Evolutionary conservation across 2,888 invertebrate species (phyloP).

Genomic region (Galeruca laticollis): DNA sequence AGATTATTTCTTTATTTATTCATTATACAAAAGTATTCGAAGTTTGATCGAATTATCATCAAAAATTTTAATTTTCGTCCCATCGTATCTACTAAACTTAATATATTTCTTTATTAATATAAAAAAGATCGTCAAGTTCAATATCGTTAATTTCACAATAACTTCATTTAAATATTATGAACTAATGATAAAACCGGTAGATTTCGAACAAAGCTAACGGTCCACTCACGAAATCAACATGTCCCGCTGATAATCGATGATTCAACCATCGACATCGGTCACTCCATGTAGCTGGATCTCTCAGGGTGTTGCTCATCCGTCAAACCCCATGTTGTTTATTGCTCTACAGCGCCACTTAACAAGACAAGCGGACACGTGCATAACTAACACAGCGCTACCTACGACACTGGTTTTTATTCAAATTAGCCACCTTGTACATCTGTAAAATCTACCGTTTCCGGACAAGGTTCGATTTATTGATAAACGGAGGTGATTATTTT

Average conservation of each 20-base stretch:
- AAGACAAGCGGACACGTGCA: slow-evolving; percentile 60
- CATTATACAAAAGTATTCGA: too few species aligned
- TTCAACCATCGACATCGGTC: slow-evolving; percentile 47
- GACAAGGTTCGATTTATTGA: slow-evolving; percentile 30
- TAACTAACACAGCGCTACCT: slow-evolving; percentile 62
- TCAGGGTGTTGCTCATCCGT: slow-evolving; percentile 56
- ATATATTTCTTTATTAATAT: too few species aligned
- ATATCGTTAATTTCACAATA: too few species aligned
- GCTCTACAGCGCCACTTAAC: slow-evolving; percentile 59
- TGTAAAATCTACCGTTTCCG: slow-evolving; percentile 57
- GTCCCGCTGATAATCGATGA: slow-evolving; percentile 59
- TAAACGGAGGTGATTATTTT: slow-evolving; percentile 16
- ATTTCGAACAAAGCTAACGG: slow-evolving; percentile 2
- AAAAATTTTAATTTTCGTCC: too few species aligned
- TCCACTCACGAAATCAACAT: slow-evolving; percentile 42
- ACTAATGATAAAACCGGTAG: neutral
- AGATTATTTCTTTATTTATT: too few species aligned
- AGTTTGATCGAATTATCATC: too few species aligned
- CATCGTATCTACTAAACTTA: too few species aligned
- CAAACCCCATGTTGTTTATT: slow-evolving; percentile 62
- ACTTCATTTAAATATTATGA: neutral
- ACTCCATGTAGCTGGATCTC: slow-evolving; percentile 37
- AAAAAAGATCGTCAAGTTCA: too few species aligned
- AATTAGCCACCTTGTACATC: slow-evolving; percentile 60
- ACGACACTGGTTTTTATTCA: slow-evolving; percentile 62